Conservation (phyloP, 2,888 invertebrate genomes). For the Caenorhabditis drosophilae region DNA sequence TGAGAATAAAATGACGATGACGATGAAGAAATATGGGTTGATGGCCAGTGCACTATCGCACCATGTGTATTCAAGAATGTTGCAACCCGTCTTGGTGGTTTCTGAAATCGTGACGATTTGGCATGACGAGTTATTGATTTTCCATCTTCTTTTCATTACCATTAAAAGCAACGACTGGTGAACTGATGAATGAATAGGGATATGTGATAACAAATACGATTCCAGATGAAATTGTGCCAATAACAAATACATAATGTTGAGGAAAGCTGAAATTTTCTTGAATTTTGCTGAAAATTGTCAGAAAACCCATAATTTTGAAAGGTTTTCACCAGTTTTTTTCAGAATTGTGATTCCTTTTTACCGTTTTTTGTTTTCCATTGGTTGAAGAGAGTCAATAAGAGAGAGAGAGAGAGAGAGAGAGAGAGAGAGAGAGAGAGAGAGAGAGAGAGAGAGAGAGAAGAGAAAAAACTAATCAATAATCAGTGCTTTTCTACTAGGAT, state of each 20-base stretch:
- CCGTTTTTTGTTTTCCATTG: too few relatives aligned
- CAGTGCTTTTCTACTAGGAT: neutral
- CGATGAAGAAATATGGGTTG: conserved; percentile 30
- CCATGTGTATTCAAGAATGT: conserved; percentile 37
- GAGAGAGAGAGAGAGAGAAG: too few relatives aligned
- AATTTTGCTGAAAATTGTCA: too few relatives aligned
- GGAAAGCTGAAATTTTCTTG: conserved; percentile 29
- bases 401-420: too few relatives aligned
- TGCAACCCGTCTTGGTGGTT: conserved; percentile 37
- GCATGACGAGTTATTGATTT: neutral
- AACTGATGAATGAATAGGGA: conserved; percentile 23
- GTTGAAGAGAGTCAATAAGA: too few relatives aligned
- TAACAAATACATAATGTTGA: conserved; percentile 26
- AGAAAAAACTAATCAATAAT: too few relatives aligned
- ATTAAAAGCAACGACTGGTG: conserved; percentile 24
- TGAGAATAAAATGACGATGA: conserved; percentile 7
- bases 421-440: too few relatives aligned
- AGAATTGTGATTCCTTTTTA: too few relatives aligned
- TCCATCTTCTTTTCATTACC: conserved; percentile 2
- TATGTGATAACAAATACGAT: conserved; percentile 31
- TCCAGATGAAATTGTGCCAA: conserved; percentile 17
- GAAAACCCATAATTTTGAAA: too few relatives aligned
- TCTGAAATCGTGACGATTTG: conserved; percentile 10
- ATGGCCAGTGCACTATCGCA: conserved; percentile 25
- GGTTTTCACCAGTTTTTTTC: too few relatives aligned